A percentile compares a stretch with the other conserved stretches of the same genome.
phyloP scores from a whole-genome alignment of 2,888 invertebrate species.

The Seladonia tumulorum region DNA sequence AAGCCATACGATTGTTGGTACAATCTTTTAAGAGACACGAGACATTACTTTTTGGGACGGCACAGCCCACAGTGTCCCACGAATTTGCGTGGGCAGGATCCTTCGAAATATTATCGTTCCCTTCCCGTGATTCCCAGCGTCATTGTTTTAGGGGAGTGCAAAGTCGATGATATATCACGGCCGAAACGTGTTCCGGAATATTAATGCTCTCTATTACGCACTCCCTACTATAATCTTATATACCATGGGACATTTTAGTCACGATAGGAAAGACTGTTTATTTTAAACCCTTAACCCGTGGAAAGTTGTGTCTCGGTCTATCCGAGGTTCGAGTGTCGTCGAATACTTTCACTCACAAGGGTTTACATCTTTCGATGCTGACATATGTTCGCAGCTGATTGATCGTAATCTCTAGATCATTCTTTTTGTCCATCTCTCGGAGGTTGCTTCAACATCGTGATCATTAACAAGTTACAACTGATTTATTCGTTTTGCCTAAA shows the following conservation, averaged over 20 bases:
- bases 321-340: background rate
- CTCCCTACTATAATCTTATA: constrained; percentile 16
- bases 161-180: constrained; percentile 72
- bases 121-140: constrained; percentile 60
- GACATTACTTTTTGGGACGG: constrained; percentile 73
- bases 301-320: background rate
- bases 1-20: constrained; percentile 57
- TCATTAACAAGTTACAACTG: too few species aligned
- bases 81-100: constrained; percentile 68
- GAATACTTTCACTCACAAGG: background rate
- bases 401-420: too few species aligned
- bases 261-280: background rate
- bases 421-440: too few species aligned
- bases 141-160: constrained; percentile 73
- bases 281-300: background rate
- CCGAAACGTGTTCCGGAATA: constrained; percentile 67
- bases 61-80: constrained; percentile 54
- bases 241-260: constrained; percentile 11
- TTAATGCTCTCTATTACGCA: constrained; percentile 69
- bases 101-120: constrained; percentile 73
- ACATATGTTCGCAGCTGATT: too few species aligned
- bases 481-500: too few species aligned
- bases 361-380: background rate
- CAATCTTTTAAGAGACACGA: constrained; percentile 72
- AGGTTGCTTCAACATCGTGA: too few species aligned